phyloP scores from a whole-genome alignment of 2,113 vertebrate genomes.

The Elaphurus davidianus region DNA sequence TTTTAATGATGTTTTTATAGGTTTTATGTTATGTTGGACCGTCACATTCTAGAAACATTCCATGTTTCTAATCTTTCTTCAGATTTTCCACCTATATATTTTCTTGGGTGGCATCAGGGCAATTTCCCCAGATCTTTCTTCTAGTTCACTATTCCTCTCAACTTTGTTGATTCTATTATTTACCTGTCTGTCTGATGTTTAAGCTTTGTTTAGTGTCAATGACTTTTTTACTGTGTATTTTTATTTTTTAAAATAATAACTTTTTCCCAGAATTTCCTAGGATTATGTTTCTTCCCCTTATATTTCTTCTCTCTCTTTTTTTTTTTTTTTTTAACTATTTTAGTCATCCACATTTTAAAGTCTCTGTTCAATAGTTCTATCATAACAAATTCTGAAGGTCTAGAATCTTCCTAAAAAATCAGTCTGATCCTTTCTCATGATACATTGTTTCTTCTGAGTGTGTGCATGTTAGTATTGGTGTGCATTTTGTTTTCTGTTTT shows the following conservation, averaged over 20 bases:
- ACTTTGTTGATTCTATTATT: not conserved
- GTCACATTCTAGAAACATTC: not conserved
- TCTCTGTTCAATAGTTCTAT: not conserved
- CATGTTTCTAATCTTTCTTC: not conserved
- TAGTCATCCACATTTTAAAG: not conserved
- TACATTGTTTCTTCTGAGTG: not conserved
- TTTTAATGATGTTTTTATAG: not conserved
- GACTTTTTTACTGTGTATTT: not conserved
- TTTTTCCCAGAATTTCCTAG: not conserved
- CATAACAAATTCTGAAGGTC: not conserved
- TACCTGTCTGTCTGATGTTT: not conserved
- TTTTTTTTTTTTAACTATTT: not conserved
- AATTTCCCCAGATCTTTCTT: not conserved
- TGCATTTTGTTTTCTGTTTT: not conserved
- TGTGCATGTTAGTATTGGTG: not conserved
- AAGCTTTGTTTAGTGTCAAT: not conserved
- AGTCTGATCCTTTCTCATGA: not conserved
- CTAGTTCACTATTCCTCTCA: not conserved
- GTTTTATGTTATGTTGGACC: not conserved
- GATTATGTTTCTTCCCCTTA: not conserved
- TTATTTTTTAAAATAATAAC: not conserved
- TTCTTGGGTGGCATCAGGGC: not conserved
- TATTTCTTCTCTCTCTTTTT: not conserved
- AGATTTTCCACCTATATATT: not conserved
- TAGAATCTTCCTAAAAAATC: not conserved